Evolutionary conservation across 2,113 vertebrate species (phyloP).

Genomic region (Nibea albiflora): DNA sequence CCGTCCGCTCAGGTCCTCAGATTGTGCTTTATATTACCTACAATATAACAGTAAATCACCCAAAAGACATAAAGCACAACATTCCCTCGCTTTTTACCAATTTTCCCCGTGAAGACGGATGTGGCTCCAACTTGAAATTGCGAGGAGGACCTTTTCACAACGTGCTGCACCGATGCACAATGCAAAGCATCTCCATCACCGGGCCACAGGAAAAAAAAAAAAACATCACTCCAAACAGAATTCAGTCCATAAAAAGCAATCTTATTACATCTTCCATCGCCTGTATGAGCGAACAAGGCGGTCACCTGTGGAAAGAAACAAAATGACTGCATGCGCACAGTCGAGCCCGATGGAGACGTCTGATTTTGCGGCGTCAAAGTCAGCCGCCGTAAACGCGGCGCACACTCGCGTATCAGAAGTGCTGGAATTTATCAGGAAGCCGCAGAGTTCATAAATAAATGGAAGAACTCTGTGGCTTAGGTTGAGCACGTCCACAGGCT

Average conservation of each 20-base stretch:
- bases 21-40: conserved; percentile 11
- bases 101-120: conserved; percentile 28
- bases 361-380: conserved; percentile 7
- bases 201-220: neutral
- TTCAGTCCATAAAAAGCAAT: conserved; percentile 66
- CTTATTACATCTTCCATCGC: conserved; percentile 40
- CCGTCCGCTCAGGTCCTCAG: neutral
- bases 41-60: conserved; percentile 10
- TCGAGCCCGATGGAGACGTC: conserved; percentile 54
- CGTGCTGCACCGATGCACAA: conserved; percentile 14
- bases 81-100: conserved; percentile 8
- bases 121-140: conserved; percentile 27
- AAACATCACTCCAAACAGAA: neutral
- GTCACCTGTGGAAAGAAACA: conserved; percentile 65
- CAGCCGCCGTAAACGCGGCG: conserved; percentile 7
- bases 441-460: conserved; percentile 34
- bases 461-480: neutral
- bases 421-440: conserved; percentile 27
- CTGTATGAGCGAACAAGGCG: conserved; percentile 39
- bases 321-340: conserved; percentile 42
- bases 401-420: conserved; percentile 18
- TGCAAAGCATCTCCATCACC: conserved; percentile 17
- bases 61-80: neutral
- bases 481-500: neutral
- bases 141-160: conserved; percentile 42